Base-by-base conservation (phyloP, 2,888 invertebrate genomes). In the Drosophila tripunctata region DNA sequence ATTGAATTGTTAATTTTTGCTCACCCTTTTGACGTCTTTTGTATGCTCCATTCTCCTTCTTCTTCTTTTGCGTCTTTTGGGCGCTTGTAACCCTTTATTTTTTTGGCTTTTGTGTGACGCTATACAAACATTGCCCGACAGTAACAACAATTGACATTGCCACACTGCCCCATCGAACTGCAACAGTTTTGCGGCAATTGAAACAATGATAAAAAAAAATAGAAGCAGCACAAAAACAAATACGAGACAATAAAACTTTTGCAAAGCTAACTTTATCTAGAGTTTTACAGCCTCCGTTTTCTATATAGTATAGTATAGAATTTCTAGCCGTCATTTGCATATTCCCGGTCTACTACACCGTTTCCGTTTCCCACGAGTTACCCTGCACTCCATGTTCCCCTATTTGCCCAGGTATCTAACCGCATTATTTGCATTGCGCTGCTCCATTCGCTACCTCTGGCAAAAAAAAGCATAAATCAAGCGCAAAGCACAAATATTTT, bases 1-100 rank as follows among this genome's bases (percentile, higher is more conserved):
- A 83, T 83, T 87, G 87, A 87, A 83, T 87, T 83, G 83, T 84
- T 83, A 87, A 84, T 84, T 85, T 78, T 76, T 60, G 65, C 60
- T 55, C 64, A 67, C 68, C 71, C 71, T 69, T 75, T 74, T 73
- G 55, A 61, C 48, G 57, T 74, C 66, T 74, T 64, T 67, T 63
- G 72, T 27, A 2, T 27, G 3, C 27, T 27, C 27, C 2, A 10
- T 10, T 8, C 6, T 27, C 10, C 67, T 19, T 30, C n/a, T 30
- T 27, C 14, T 27, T 21, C 14, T 19, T 4, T 7, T n/a, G 35
- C 38, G 45, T 35, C 21, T 38, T 27, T 41, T 41, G 45, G 51
- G 12, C 22, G 21, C 51, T 52, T 36, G 44, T 35, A 75, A 55
- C 67, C 68, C 63, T 71, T 71, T 67, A 57, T 54, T 19, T 7